Evolutionary conservation across 2,797 vertebrate genomes (phyloP).

Genomic region (Xyrichtys novacula): DNA sequence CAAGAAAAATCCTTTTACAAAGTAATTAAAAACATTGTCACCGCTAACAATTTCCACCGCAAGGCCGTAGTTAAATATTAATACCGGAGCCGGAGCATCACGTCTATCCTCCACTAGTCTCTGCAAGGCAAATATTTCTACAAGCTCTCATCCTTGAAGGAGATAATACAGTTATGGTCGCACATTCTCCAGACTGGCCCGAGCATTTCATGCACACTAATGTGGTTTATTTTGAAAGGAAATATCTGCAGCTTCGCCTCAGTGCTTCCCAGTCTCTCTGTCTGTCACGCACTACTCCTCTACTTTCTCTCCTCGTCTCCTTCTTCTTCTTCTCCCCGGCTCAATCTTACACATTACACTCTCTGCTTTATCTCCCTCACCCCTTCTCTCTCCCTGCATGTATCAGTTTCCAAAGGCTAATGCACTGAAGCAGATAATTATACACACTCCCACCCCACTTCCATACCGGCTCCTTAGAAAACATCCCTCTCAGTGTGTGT

Average conservation of each 20-base stretch:
- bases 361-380: conserved; percentile 30
- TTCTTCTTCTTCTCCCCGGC: conserved; percentile 1
- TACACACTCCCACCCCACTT: conserved; percentile 45
- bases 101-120: neutral
- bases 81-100: conserved; percentile 12
- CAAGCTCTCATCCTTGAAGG: neutral
- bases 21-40: neutral
- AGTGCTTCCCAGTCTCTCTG: conserved; percentile 6
- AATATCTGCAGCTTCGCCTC: conserved; percentile 43
- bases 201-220: conserved; percentile 56
- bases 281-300: conserved; percentile 16
- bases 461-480: conserved; percentile 50
- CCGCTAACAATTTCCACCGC: too few species aligned
- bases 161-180: conserved; percentile 16
- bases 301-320: conserved; percentile 19
- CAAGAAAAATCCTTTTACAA: neutral
- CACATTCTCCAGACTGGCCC: conserved; percentile 49
- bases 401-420: conserved; percentile 72
- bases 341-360: conserved; percentile 45
- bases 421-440: conserved; percentile 76
- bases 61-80: neutral
- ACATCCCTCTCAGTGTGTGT: conserved; percentile 38
- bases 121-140: neutral
- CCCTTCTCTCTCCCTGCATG: conserved; percentile 28
- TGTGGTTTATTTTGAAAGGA: conserved; percentile 62